Percentiles rank a stretch among this genome's conserved stretches.
Evolutionary conservation across 2,888 invertebrate genomes (phyloP).

Genomic region (Leptinotarsa rubiginosa): DNA sequence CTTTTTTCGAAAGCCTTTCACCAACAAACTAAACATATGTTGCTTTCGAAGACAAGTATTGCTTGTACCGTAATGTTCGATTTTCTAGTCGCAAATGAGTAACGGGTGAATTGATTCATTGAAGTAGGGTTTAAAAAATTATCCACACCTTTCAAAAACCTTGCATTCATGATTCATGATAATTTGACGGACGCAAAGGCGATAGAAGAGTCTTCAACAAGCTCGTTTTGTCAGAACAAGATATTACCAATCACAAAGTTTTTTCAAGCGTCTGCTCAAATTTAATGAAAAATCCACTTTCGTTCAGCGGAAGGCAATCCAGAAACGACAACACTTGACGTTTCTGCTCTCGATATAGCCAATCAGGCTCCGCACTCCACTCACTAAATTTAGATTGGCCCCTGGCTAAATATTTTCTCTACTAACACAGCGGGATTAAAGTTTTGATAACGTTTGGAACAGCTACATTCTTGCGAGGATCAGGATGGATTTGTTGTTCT

Average conservation of each 20-base stretch:
- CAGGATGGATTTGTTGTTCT: conserved; percentile 58
- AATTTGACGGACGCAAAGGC: background rate
- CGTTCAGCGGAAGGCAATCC: conserved; percentile 60
- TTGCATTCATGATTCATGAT: background rate
- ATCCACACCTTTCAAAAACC: too few species aligned
- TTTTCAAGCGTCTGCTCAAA: conserved; percentile 39
- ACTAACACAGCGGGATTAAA: conserved; percentile 66
- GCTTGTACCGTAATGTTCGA: too few species aligned
- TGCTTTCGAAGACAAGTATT: too few species aligned
- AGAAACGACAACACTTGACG: conserved; percentile 63
- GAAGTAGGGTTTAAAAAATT: too few species aligned
- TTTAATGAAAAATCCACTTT: conserved; percentile 63
- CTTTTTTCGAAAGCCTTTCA: too few species aligned
- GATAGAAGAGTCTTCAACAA: background rate
- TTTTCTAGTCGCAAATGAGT: too few species aligned
- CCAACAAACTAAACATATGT: too few species aligned
- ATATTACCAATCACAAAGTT: conserved; percentile 42
- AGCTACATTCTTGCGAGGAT: conserved; percentile 50
- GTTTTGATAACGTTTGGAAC: conserved; percentile 62
- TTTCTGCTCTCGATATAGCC: conserved; percentile 61
- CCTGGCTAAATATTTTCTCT: conserved; percentile 69
- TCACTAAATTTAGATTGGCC: conserved; percentile 68
- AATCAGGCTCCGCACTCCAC: conserved; percentile 63
- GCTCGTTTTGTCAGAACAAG: conserved; percentile 18
- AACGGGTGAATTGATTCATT: too few species aligned